These are phyloP conservation scores for Tubulanus polymorphus DNA, from an alignment of 2,888 invertebrate genomes.

Conservation along the genomic window DNA sequence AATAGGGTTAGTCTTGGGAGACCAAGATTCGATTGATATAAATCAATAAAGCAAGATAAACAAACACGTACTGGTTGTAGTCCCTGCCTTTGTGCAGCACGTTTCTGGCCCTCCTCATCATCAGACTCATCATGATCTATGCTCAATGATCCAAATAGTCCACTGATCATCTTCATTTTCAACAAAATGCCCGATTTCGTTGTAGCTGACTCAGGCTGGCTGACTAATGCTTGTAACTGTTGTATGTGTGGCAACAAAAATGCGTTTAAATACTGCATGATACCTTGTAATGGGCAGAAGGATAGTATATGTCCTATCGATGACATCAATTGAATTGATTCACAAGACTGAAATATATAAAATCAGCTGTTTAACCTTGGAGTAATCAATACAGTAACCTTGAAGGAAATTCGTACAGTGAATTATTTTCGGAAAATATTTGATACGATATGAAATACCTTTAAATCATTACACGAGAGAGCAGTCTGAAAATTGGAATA, in stretches of 20 bases:
- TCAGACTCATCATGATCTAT: constrained; percentile 42
- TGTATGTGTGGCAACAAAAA: constrained; percentile 62
- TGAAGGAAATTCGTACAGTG: too few species aligned
- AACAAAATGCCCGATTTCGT: constrained; percentile 60
- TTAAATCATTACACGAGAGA: too few species aligned
- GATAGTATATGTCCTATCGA: constrained; percentile 72
- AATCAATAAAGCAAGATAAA: too few species aligned
- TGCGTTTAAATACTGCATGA: constrained; percentile 67
- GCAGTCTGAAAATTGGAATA: too few species aligned
- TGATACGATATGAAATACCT: too few species aligned
- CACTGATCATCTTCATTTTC: constrained; percentile 67
- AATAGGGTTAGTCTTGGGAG: too few species aligned
- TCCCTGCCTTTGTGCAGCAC: constrained; percentile 20
- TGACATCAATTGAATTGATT: constrained; percentile 71
- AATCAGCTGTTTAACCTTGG: too few species aligned
- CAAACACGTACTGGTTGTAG: constrained; percentile 31
- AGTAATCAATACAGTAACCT: too few species aligned
- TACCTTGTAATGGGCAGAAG: constrained; percentile 62
- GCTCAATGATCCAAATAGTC: constrained; percentile 64
- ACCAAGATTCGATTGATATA: too few species aligned
- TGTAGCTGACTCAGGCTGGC: constrained; percentile 56
- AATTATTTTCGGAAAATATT: too few species aligned
- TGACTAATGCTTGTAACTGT: constrained; percentile 32
- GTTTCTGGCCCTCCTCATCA: constrained; percentile 15
- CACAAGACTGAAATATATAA: constrained; percentile 57